These are phyloP conservation scores for Bolinopsis microptera DNA, from an alignment of 37 sponge, comb jelly and placozoan genomes.

Conservation along the genomic window DNA sequence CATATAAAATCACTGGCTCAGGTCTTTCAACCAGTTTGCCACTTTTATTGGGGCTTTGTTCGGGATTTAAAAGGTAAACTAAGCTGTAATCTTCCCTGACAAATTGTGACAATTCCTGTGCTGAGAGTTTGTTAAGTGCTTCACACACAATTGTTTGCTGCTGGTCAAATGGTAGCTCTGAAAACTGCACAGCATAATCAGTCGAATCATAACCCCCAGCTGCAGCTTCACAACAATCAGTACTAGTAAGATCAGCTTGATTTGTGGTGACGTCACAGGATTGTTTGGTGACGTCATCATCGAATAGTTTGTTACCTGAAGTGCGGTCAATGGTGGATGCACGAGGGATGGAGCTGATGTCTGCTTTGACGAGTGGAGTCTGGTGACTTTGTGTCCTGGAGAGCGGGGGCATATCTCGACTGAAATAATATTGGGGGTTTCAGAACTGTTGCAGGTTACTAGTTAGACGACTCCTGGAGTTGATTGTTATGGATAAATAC, in stretches of 20 bases:
- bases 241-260: not conserved
- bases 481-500: too few relatives aligned
- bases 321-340: not conserved
- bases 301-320: not conserved
- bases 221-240: not conserved
- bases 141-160: not conserved
- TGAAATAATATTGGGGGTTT: not conserved
- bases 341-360: not conserved
- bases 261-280: not conserved
- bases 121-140: conserved; percentile 53
- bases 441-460: too few relatives aligned
- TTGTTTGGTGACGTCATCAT: not conserved
- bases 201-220: not conserved
- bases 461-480: too few relatives aligned
- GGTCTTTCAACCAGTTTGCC: not conserved
- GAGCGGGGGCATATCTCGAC: not conserved
- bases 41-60: not conserved
- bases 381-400: not conserved
- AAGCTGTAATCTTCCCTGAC: not conserved
- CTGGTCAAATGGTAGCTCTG: not conserved
- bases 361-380: not conserved
- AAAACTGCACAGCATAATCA: not conserved
- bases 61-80: not conserved
- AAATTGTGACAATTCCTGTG: not conserved
- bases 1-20: not conserved